Percentiles rank a stretch among this genome's conserved stretches.
Conservation (phyloP, 1,140 invertebrate species). For the Agrilus planipennis region DNA sequence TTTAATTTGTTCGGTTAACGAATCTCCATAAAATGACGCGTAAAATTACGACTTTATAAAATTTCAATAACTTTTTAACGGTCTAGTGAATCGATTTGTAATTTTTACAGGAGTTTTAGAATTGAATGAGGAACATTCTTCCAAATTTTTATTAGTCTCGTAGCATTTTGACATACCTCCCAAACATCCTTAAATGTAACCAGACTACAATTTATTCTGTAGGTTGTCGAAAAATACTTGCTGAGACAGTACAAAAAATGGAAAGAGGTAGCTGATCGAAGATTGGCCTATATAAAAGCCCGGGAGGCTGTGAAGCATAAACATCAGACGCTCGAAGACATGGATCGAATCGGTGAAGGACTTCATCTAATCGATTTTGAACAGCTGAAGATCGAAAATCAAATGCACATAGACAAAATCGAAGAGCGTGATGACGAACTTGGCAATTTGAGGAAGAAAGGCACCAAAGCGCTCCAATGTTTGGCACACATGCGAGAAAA, state of each 20-base stretch:
- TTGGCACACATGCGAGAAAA: constrained; percentile 30
- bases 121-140: too few species aligned
- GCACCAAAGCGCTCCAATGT: constrained; percentile 22
- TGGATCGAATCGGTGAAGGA: constrained; percentile 21
- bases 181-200: too few species aligned
- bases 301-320: constrained; percentile 15
- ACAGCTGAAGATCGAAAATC: constrained; percentile 28
- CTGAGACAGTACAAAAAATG: constrained; percentile 14
- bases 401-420: constrained; percentile 29
- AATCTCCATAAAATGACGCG: too few species aligned
- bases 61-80: too few species aligned
- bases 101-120: too few species aligned
- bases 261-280: constrained; percentile 15
- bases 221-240: constrained; percentile 17
- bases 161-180: too few species aligned
- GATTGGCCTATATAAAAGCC: constrained; percentile 18
- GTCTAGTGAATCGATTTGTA: too few species aligned
- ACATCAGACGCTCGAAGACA: constrained; percentile 10
- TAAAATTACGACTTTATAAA: too few species aligned
- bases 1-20: too few species aligned
- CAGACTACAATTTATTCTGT: too few species aligned
- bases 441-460: constrained; percentile 19
- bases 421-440: constrained; percentile 30
- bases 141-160: too few species aligned
- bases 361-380: constrained; percentile 26